Percentiles rank a stretch among this genome's conserved stretches.
These are phyloP conservation scores for Aleiodes sp. DNA, from an alignment of 1,140 invertebrate genomes.

Conservation along the genomic window DNA sequence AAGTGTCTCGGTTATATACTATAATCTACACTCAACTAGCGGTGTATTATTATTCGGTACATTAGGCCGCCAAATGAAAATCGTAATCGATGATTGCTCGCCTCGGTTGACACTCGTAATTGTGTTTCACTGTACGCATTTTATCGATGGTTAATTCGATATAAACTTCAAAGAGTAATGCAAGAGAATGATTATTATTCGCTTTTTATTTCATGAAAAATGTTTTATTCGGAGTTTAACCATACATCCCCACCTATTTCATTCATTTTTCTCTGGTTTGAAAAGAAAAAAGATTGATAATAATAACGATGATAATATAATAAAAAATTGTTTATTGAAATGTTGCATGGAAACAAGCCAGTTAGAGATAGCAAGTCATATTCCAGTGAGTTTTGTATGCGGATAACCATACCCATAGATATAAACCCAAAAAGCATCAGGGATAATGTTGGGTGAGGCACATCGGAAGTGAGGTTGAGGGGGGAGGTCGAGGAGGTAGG, in stretches of 20 bases:
- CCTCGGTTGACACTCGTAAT: conserved; percentile 22
- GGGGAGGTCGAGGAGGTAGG: too few relatives aligned
- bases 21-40: conserved; percentile 4
- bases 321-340: neutral
- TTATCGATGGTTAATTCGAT: conserved; percentile 29
- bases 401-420: neutral
- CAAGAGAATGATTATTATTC: conserved; percentile 1
- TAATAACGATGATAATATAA: conserved; percentile 10
- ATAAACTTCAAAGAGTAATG: conserved; percentile 25
- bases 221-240: neutral
- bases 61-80: conserved; percentile 64
- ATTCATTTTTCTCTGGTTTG: neutral
- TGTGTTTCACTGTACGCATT: neutral
- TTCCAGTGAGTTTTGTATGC: neutral
- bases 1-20: conserved; percentile 56
- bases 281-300: neutral
- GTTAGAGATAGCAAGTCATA: conserved; percentile 12
- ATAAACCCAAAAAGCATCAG: neutral
- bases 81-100: conserved; percentile 58
- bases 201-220: neutral
- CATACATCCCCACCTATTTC: neutral
- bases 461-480: neutral
- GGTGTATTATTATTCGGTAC: conserved; percentile 61
- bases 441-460: neutral
- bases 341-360: neutral